Evolutionary conservation across 2,113 vertebrate species (phyloP).

Genomic region (Anolis sagrei): DNA sequence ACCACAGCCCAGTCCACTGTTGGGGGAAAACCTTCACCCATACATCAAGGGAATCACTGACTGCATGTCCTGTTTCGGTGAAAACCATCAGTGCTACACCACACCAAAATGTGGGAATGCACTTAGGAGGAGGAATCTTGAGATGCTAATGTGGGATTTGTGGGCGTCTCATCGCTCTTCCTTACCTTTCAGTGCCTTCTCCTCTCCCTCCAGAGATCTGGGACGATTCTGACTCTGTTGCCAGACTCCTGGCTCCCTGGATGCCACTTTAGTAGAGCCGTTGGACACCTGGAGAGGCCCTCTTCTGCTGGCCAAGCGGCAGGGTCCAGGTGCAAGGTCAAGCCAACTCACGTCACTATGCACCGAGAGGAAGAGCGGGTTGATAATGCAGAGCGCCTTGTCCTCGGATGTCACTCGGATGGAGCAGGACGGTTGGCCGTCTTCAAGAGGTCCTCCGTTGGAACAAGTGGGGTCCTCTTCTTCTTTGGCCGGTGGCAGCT

Average conservation of each 20-base stretch:
- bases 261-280: fast-evolving
- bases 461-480: slow-evolving; percentile 65
- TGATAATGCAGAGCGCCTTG: slow-evolving; percentile 83
- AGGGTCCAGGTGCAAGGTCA: not conserved
- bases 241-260: no score
- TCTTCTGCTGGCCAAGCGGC: not conserved
- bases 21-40: no score
- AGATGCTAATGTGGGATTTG: no score
- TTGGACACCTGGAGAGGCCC: not conserved
- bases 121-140: no score
- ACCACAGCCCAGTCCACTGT: no score
- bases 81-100: no score
- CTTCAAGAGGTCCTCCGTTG: slow-evolving; percentile 66
- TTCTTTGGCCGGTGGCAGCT: not conserved
- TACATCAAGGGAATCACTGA: no score
- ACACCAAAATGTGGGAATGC: no score
- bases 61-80: no score
- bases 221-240: not conserved
- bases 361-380: slow-evolving; percentile 84
- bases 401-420: slow-evolving; percentile 70
- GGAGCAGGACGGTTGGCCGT: not conserved
- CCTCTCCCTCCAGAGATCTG: not conserved
- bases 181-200: not conserved
- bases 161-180: not conserved
- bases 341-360: slow-evolving; percentile 75